Evolutionary conservation across 1,140 invertebrate species (phyloP), one percentile per base, ranked within the genome.

Genomic region (Limonius californicus): DNA sequence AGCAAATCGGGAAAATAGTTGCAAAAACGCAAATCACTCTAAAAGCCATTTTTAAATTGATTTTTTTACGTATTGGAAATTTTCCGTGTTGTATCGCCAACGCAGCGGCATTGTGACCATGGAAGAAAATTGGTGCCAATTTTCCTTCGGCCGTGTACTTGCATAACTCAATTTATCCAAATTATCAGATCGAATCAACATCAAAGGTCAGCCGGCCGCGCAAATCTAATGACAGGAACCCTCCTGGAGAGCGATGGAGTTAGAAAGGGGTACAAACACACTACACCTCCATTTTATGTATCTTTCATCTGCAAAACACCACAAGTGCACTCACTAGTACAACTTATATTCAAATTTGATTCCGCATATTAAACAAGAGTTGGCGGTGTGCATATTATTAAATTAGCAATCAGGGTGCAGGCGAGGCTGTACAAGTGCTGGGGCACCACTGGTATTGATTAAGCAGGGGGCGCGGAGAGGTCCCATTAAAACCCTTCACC

Each of bases 351-450:
- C 68, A 70, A 71, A 70, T 69, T 67, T 64, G 68, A 69, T 69
- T 69, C 68, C 65, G 69, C 69, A 68, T 65, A 71, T 68, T 70
- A 68, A 70, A 70, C 71, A 70, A 68, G 70, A 71, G 68, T 64
- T 70, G 68, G 68, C 65, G 71, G 71, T 70, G 67, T 71, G 68
- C 68, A 70, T 72, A 70, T 71, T 73, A 73, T 73, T 73, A 69
- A 73, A 73, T 73, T 73, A 73, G 68, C 70, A 73, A 73, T 71
- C 71, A 73, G 70, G 62, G 62, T 62, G 62, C 63, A 57, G 62
- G 56, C 62, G 62, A 63, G 61, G 50, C 55, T 64, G 67, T 64
- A 65, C 61, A 64, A 66, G 62, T 70, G 61, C 59, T 57, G 57
- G 53, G 66, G 64, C 47, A 65, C 60, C 55, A 50, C 57, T 55